These are phyloP conservation scores for Bettongia penicillata DNA, from an alignment of 2,113 vertebrate genomes.

Conservation along the genomic window DNA sequence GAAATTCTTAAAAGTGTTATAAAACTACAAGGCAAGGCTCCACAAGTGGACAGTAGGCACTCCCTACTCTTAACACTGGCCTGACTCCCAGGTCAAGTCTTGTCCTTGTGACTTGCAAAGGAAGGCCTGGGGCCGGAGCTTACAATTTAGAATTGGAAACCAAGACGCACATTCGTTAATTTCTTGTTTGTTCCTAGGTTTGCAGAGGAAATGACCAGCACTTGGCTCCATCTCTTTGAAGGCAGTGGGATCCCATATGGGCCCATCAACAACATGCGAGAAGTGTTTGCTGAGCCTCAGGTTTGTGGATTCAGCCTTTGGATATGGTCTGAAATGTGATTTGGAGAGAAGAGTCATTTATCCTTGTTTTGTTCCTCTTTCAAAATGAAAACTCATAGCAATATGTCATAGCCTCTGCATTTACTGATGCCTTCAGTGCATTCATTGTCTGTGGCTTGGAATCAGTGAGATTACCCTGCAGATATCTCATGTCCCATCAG, in stretches of 20 bases:
- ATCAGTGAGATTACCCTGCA: slow-evolving; percentile 39
- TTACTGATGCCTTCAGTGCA: slow-evolving; percentile 37
- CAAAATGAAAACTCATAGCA: slow-evolving; percentile 42
- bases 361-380: slow-evolving; percentile 47
- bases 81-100: background rate
- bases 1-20: background rate
- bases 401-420: slow-evolving; percentile 31
- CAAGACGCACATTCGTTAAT: slow-evolving; percentile 40
- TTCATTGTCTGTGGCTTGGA: slow-evolving; percentile 21
- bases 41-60: too few species aligned
- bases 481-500: background rate
- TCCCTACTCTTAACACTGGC: too few species aligned
- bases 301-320: slow-evolving; percentile 82
- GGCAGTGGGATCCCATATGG: slow-evolving; percentile 93
- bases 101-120: slow-evolving; percentile 24
- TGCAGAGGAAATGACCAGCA: slow-evolving; percentile 86
- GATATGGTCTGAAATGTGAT: background rate
- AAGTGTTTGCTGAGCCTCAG: slow-evolving; percentile 94
- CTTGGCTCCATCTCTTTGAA: slow-evolving; percentile 92
- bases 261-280: slow-evolving; percentile 94
- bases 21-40: background rate
- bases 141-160: slow-evolving; percentile 45
- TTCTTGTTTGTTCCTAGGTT: slow-evolving; percentile 87
- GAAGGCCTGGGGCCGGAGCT: background rate
- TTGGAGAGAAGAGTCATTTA: slow-evolving; percentile 29